Base-by-base conservation (phyloP, 2,113 vertebrate species). In the Hippolais icterina region DNA sequence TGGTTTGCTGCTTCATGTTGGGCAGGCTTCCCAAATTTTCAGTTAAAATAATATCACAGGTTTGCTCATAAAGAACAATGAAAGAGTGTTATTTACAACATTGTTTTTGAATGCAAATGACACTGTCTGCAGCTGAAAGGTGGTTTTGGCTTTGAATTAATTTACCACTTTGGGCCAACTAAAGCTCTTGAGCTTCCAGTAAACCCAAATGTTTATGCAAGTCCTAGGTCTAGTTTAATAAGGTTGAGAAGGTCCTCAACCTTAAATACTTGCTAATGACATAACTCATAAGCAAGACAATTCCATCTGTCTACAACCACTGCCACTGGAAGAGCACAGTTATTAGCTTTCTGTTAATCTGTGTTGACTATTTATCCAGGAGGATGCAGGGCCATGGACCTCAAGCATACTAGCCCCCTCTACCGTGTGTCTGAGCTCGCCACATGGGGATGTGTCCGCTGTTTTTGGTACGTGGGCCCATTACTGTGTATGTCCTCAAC, bases 141-240 rank as follows among this genome's bases (percentile, higher is more conserved):
- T 81, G 44, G 29, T 83, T 93, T 68, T 64, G 81, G 69, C 64
- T 92, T 71, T 75, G 93, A 93, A 90, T 81, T 89, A 77, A 95
- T 85, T 88, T 90, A 71, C 68, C 31, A 20, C 41, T 90, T 93
- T 70, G 64, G 88, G 60, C 44, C 68, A 86, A 28, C 52, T 81
- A 66, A 86, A 78, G 23, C 60, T 74, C 2, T 7, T 35, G 9
- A 60, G 52, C 35, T 74, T 92, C 72, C 88, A 93, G 83, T 81
- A 90, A 87, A 90, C 33, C 46, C 39, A 83, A 93, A 90, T 78
- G 72, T 88, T 93, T 90, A 66, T 92, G 75, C 16, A 74, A 74
- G 75, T 77, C 75, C 63, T 66, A 77, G 75, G 66, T 33, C 41
- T 83, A 65, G 54, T 39, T 95, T 89, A 89, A 93, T 71, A 50